These are phyloP conservation scores for Lycorma delicatula DNA, from an alignment of 1,140 invertebrate genomes.

Conservation along the genomic window DNA sequence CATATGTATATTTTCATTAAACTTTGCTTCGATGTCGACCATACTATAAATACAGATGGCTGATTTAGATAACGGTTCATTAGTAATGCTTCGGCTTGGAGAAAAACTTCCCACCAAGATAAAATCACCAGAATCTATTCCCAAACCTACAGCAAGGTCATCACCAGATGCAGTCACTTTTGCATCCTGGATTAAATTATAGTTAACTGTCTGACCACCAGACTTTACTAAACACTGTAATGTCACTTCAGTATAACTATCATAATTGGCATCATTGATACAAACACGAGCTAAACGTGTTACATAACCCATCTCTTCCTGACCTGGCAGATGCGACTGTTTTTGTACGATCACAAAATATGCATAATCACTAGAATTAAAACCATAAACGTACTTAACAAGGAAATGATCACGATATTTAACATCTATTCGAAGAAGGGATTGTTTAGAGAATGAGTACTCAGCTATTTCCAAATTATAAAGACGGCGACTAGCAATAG, in stretches of 20 bases:
- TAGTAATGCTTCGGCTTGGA: constrained; percentile 70
- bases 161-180: constrained; percentile 71
- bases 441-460: constrained; percentile 77
- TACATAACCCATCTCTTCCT: constrained; percentile 83
- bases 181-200: constrained; percentile 87
- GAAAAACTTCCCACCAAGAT: constrained; percentile 79
- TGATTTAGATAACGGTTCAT: constrained; percentile 64
- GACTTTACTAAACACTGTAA: constrained; percentile 65
- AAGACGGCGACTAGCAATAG: constrained; percentile 77
- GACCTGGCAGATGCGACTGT: constrained; percentile 74
- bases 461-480: constrained; percentile 70
- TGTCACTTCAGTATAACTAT: constrained; percentile 92
- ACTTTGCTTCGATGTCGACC: constrained; percentile 81
- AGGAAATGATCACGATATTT: constrained; percentile 91
- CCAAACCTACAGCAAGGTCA: constrained; percentile 68
- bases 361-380: constrained; percentile 87
- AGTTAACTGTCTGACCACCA: constrained; percentile 48
- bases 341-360: constrained; percentile 95
- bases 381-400: constrained; percentile 92
- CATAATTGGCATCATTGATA: constrained; percentile 87
- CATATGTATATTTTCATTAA: constrained; percentile 91
- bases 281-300: constrained; percentile 85
- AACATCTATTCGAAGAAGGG: constrained; percentile 82
- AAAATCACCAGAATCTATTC: constrained; percentile 63
- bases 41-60: constrained; percentile 80